Conservation (phyloP, 2,888 invertebrate genomes). For the Doris montereyensis region DNA sequence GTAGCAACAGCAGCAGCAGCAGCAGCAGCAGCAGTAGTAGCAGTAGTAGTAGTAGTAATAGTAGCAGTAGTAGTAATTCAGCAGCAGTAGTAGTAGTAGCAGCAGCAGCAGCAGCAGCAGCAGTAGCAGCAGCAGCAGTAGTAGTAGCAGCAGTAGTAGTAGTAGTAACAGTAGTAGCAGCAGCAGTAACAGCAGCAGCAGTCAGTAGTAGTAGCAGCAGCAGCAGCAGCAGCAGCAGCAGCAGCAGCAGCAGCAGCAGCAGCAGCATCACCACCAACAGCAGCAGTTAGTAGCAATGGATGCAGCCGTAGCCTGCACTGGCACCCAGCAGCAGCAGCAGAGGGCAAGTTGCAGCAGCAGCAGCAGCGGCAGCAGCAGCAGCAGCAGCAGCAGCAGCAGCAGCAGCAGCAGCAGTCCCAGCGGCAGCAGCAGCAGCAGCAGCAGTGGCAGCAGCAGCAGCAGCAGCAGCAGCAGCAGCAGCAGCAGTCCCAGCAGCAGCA, state of each 20-base stretch:
- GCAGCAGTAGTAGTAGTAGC: conserved; percentile 15
- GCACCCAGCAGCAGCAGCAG: too few species aligned
- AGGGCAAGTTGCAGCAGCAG: not conserved
- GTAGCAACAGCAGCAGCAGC: conserved; percentile 9
- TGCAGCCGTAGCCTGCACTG: too few species aligned
- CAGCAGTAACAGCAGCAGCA: not conserved
- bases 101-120: conserved; percentile 21
- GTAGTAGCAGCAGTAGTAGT: not conserved
- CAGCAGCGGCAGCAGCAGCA: not conserved
- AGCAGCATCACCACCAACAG: too few species aligned
- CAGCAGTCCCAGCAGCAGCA: conserved; percentile 18
- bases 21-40: not conserved
- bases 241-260: not conserved
- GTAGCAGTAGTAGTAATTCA: conserved; percentile 3
- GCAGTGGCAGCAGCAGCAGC: conserved; percentile 15
- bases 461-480: conserved; percentile 17
- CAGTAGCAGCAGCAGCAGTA: conserved; percentile 18
- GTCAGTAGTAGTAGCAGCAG: not conserved
- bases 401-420: conserved; percentile 2
- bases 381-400: not conserved
- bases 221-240: not conserved
- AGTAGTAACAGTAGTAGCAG: not conserved
- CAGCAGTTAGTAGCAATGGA: too few species aligned
- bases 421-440: not conserved
- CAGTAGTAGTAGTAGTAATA: not conserved